Evolutionary conservation across 2,113 vertebrate genomes (phyloP).

Genomic region (Pomatostomus ruficeps): DNA sequence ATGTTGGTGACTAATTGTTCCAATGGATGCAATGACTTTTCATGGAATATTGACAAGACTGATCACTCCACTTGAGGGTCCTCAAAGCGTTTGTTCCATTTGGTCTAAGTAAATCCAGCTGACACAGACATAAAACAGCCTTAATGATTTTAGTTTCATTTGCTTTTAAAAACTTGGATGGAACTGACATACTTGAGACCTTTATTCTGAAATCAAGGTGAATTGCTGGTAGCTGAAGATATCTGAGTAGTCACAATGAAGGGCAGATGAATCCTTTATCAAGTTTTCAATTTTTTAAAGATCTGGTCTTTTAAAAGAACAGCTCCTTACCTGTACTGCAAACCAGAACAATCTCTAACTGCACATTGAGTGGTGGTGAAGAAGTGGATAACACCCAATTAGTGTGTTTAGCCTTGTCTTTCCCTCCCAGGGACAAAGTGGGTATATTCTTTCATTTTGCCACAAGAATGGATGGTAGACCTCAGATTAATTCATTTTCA

Average conservation of each 20-base stretch:
- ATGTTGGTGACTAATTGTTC: constrained; percentile 85
- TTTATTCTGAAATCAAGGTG: not conserved
- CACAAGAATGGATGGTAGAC: not conserved
- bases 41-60: not conserved
- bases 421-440: not conserved
- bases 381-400: not conserved
- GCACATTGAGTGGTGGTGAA: not conserved
- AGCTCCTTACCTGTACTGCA: not conserved
- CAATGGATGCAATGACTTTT: not conserved
- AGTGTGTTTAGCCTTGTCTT: not conserved
- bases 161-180: not conserved
- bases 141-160: constrained; percentile 48
- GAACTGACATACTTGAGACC: not conserved
- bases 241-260: not conserved
- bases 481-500: not conserved
- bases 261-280: not conserved
- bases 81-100: not conserved
- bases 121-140: constrained; percentile 54
- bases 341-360: not conserved
- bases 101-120: not conserved
- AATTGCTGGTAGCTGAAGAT: not conserved
- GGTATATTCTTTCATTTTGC: not conserved
- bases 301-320: not conserved
- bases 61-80: not conserved
- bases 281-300: not conserved